Evolutionary conservation across 2,797 vertebrate species (phyloP), one percentile per base, ranked within the genome.

Genomic region (Peromyscus eremicus): DNA sequence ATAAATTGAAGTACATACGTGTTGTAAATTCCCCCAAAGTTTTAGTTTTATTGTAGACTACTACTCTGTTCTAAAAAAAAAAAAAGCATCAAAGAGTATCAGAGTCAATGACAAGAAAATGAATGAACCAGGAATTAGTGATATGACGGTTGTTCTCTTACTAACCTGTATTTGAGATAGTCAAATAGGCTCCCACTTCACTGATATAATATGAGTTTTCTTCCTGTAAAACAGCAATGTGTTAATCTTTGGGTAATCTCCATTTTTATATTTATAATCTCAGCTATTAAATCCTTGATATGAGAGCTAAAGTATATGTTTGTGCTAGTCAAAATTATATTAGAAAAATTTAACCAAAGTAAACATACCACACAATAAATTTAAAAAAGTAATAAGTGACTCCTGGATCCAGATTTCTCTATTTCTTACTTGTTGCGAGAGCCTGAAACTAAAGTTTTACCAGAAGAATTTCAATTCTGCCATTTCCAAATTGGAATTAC

Each of bases 91-190:
- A 84, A 92, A 89, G 49, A 89, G 23, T 46, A 86, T 21, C 19
- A 14, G 68, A 64, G 25, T 88, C 55, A 64, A 40, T 13, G 21
- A 62, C 23, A 66, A 68, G 21, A 81, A 92, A 64, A 89, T n/a
- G n/a, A 81, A 8, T 32, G n/a, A 75, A 79, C 14, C 4, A 68
- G 23, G 77, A n/a, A 57, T 46, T 1, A n/a, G 16, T 0, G 0
- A 77, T 55, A 52, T 32, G 70, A 46, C 70, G 96, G 98, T 97
- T 98, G 98, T 98, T 98, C 66, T 96, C 5, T 93, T 95, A 98
- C 94, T 98, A 97, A 99, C 99, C 99, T 98, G 97, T 94, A 46
- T 98, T 98, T 68, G 97, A 75, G 85, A 99, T 93, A 21, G 62
- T 97, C 95, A 99, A 66, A 37, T 77, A 92, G 85, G 98, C 98